Base-by-base conservation (phyloP, 1,140 invertebrate genomes). In the Hyphantria cunea region DNA sequence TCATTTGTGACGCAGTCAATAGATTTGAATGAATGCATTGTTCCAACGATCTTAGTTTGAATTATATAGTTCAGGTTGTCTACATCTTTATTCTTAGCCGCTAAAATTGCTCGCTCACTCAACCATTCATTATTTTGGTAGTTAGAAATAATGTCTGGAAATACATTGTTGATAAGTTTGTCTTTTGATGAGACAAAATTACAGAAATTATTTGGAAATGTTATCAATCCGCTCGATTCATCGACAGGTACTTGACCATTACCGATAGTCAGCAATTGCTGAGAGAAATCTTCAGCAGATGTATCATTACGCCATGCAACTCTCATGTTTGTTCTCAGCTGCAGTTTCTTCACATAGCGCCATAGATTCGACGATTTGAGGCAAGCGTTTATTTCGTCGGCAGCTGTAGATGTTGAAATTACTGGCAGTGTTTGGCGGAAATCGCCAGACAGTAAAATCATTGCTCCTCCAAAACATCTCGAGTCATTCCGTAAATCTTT, bases 351-450 rank as follows among this genome's bases (percentile, higher is more conserved):
- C n/a, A 39, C 37, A 39, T 39, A 39, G 8, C 37, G 37, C 37
- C 37, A 39, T n/a, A 39, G 37, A 39, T 39, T 39, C 7, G 37
- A 39, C 37, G 37, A 9, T 87, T 76, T 76, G 49, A 78, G 67
- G 54, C 71, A 81, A 63, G 74, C 70, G 64, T 81, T 90, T 48
- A 91, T 48, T 88, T 92, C 83, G 72, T 93, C 83, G 52, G 86
- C 88, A 68, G 72, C 64, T 13, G 86, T 92, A 66, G 73, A 83
- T 80, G 83, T 72, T 59, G 74, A 67, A 68, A 91, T 84, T 13
- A 92, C 82, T 64, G 91, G 37, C n/a, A 39, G 37, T 39, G 7
- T 39, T 10, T 39, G 37, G 8, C 37, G 37, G 9, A 39, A 39
- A 39, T 39, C 37, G 37, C 37, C 37, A 39, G 37, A 39, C n/a